Evolutionary conservation across 2,888 invertebrate genomes (phyloP).

Genomic region (Coremacera marginata): DNA sequence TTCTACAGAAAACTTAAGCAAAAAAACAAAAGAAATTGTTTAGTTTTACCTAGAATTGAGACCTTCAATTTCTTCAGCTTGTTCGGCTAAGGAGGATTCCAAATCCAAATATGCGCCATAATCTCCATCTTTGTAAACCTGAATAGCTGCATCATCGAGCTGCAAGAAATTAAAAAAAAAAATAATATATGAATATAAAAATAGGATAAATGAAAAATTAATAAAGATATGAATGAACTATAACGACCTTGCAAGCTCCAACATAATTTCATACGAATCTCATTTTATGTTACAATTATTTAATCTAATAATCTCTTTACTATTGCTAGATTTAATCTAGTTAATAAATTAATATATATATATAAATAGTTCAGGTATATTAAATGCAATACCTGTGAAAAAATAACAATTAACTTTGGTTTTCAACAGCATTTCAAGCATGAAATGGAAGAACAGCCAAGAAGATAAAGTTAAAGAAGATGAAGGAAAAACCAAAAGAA

Average conservation of each 20-base stretch:
- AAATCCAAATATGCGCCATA: conserved; percentile 97
- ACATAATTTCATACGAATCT: neutral
- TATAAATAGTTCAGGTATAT: neutral
- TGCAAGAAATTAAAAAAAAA: conserved; percentile 71
- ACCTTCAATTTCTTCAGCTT: conserved; percentile 97
- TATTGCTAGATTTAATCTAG: neutral
- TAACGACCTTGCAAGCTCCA: neutral
- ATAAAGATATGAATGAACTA: too few species aligned
- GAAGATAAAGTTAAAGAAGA: neutral
- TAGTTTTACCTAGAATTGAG: conserved; percentile 88
- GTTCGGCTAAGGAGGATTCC: conserved; percentile 96
- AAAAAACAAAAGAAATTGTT: too few species aligned
- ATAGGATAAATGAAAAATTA: neutral
- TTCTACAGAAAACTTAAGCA: too few species aligned
- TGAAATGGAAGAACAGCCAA: neutral
- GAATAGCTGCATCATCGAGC: conserved; percentile 97
- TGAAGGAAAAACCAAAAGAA: neutral
- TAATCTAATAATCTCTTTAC: neutral
- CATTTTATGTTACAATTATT: neutral
- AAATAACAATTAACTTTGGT: neutral
- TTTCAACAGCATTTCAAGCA: conserved; percentile 12
- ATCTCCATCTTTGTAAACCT: conserved; percentile 97
- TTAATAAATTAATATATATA: too few species aligned
- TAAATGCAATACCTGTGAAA: neutral
- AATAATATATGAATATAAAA: neutral